These are phyloP conservation scores for Drosophila oshimai DNA, from an alignment of 1,140 invertebrate genomes.

Conservation along the genomic window DNA sequence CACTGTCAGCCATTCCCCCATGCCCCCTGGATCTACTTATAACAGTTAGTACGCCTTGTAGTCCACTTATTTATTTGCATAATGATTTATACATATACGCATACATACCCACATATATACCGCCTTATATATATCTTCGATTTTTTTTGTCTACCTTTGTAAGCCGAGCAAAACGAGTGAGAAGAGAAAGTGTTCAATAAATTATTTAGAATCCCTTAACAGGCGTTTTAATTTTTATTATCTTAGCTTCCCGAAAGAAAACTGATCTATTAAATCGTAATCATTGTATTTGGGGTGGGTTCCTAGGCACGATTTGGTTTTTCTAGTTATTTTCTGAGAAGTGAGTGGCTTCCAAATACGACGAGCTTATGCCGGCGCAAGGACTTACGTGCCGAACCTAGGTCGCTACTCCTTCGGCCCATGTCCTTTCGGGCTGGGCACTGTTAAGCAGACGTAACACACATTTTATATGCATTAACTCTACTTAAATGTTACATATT, in stretches of 20 bases:
- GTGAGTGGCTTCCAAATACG: no score
- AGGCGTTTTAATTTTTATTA: background rate
- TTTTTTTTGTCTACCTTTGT: conserved; percentile 57
- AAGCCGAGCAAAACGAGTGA: conserved; percentile 48
- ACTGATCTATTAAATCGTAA: no score
- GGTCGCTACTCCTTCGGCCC: no score
- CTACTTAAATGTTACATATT: no score
- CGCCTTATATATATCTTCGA: conserved; percentile 51
- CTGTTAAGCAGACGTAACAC: no score
- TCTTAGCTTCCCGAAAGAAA: no score
- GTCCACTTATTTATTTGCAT: conserved; percentile 51
- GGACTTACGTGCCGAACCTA: no score
- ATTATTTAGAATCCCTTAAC: conserved; percentile 34
- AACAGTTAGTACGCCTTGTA: conserved; percentile 45
- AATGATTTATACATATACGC: conserved; percentile 41
- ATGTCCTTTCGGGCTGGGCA: no score
- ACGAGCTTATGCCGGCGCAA: no score
- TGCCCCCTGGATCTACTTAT: conserved; percentile 12
- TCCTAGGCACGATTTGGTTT: background rate
- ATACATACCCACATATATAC: conserved; percentile 39
- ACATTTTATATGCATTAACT: no score
- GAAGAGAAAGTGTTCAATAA: conserved; percentile 53
- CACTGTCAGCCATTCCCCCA: conserved; percentile 23
- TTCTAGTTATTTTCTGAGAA: no score
- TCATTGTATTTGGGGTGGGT: no score